Conservation (phyloP, 1,140 invertebrate genomes). For the Bombus waltoni region DNA sequence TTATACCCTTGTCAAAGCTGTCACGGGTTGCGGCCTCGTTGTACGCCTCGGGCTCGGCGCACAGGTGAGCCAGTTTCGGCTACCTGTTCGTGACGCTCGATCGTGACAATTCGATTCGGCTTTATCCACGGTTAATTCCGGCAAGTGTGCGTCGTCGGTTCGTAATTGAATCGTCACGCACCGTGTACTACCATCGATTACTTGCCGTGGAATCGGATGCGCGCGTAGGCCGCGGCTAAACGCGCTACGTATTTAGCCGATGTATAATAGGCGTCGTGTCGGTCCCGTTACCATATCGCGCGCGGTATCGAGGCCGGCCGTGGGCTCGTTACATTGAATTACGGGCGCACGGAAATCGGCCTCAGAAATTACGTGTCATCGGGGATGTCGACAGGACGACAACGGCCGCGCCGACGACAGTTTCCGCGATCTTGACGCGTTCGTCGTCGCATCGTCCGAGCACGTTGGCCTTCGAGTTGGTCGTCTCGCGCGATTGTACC, state of each 20-base stretch:
- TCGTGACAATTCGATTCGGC: conserved; percentile 66
- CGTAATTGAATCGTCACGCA: conserved; percentile 70
- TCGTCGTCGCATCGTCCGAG: background rate
- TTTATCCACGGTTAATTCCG: conserved; percentile 67
- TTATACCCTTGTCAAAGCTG: conserved; percentile 51
- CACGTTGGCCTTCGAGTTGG: background rate
- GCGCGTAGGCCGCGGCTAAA: conserved; percentile 26
- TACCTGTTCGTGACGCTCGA: conserved; percentile 37
- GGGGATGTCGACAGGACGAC: background rate
- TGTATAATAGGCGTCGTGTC: background rate
- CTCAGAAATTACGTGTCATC: conserved; percentile 17
- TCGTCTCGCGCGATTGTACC: background rate
- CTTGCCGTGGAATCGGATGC: conserved; percentile 57
- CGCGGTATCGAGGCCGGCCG: background rate
- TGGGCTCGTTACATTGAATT: conserved; percentile 44
- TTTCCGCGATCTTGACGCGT: background rate
- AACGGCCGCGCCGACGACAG: background rate
- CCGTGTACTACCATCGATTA: conserved; percentile 66
- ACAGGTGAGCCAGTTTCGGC: conserved; percentile 2
- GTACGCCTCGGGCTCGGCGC: background rate
- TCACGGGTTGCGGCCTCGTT: background rate
- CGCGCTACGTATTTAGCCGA: conserved; percentile 18
- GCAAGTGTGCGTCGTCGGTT: conserved; percentile 62
- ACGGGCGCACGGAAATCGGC: background rate
- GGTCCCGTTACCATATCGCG: conserved; percentile 18